Evolutionary conservation across 2,797 vertebrate genomes (phyloP).

Genomic region (Hippocampus kuda): DNA sequence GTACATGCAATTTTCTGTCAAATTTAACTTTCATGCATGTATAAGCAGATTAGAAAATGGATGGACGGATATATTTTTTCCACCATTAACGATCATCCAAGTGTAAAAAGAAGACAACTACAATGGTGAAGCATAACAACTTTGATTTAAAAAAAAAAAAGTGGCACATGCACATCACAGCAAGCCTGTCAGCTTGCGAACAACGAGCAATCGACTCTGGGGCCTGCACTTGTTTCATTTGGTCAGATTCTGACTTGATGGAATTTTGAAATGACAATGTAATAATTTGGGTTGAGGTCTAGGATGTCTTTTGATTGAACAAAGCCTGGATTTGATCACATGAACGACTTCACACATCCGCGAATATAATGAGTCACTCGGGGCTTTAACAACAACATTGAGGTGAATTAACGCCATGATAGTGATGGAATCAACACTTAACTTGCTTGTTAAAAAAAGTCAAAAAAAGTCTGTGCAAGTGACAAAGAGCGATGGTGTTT

Average conservation of each 20-base stretch:
- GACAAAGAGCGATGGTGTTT: constrained; percentile 36
- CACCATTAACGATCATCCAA: too few relatives aligned
- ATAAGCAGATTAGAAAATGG: too few relatives aligned
- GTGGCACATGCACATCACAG: background rate
- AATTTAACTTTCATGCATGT: too few relatives aligned
- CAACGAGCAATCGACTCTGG: background rate
- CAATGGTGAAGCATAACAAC: too few relatives aligned
- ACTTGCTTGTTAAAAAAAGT: constrained; percentile 17
- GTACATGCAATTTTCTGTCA: too few relatives aligned
- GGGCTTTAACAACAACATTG: background rate
- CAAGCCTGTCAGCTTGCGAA: background rate
- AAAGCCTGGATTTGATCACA: background rate
- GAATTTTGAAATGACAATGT: background rate
- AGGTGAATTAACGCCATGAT: background rate
- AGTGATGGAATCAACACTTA: constrained; percentile 11
- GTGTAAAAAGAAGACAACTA: too few relatives aligned
- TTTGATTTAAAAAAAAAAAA: too few relatives aligned
- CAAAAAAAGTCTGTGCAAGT: constrained; percentile 51
- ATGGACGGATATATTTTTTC: too few relatives aligned
- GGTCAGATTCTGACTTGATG: background rate
- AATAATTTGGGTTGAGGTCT: too few relatives aligned
- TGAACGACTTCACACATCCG: background rate
- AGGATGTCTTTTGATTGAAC: background rate
- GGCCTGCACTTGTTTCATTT: background rate
- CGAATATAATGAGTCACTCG: background rate